phyloP scores from a whole-genome alignment of 2,113 vertebrate genomes.

The Mandrillus leucophaeus region DNA sequence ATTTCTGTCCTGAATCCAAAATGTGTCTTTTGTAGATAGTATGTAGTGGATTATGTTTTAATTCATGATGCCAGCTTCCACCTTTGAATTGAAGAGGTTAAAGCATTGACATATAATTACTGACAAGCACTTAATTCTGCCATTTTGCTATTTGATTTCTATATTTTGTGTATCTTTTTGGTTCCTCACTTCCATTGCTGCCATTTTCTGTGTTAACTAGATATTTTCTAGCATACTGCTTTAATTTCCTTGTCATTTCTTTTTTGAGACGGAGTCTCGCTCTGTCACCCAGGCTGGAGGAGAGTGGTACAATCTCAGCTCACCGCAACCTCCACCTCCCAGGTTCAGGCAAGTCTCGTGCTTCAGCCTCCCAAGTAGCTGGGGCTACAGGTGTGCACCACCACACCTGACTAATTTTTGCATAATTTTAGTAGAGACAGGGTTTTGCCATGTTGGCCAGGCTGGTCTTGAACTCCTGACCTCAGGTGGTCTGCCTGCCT shows the following conservation, averaged over 20 bases:
- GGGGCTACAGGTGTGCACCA: no score
- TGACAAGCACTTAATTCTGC: not conserved
- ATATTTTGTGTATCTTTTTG: not conserved
- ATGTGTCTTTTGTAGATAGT: not conserved
- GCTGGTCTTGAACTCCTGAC: no score
- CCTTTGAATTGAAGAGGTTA: not conserved
- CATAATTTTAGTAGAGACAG: no score
- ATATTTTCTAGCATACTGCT: not conserved
- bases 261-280: not conserved
- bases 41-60: not conserved
- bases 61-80: not conserved
- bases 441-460: no score
- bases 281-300: no score
- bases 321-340: no score
- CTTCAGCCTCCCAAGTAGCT: no score
- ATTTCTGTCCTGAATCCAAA: not conserved
- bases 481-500: no score
- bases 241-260: not conserved
- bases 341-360: no score
- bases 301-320: no score
- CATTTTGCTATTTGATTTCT: constrained; percentile 3
- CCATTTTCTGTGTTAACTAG: not conserved
- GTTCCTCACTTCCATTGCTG: not conserved
- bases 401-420: no score
- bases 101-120: not conserved